Base-by-base conservation (phyloP, 2,888 invertebrate genomes). In the Amblyjoppa fuscipennis region DNA sequence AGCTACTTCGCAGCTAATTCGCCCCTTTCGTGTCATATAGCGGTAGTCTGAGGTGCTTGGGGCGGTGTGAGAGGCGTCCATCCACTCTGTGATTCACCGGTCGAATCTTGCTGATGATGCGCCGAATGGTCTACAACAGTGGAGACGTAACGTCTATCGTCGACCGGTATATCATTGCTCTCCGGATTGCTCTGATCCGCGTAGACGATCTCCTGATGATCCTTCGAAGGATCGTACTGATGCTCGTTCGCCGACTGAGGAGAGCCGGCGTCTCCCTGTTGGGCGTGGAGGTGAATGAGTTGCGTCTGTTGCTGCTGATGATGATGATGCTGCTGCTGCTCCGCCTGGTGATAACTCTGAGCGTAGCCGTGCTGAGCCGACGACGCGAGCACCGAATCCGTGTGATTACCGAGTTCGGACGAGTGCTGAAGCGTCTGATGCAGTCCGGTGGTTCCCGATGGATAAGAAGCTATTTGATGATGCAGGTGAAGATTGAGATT, bases 371-470 rank as follows among this genome's bases (percentile, higher is more conserved):
- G 85, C 53, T 89, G 89, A 31, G 74, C 80, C 0, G 89, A 51
- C 0, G 89, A 45, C 1, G 88, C 66, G 7, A 88, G 85, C 16
- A 86, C 86, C 1, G 88, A 97, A 96, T 93, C 95, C 95, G 13
- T 96, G 96, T 90, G 96, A 96, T 88, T 87, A 11, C 93, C 93
- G 95, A 49, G 96, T 34, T 88, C 88, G 95, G 61, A 96, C 95
- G 74, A 96, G 96, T 2, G 96, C 81, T 86, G 86, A 96, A 93
- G 95, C 94, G 87, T 96, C 96, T 91, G 95, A 95, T 91, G 96
- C 96, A 49, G 95, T 95, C 45, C 96, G 96, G 20, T 92, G 96
- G 20, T 95, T 25, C 66, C 61, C 7, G 88, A 71, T 83, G 92
- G 53, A 87, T 89, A 86, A 78, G 90, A 89, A 0, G 93, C 91